Evolutionary conservation across 1,140 invertebrate species (phyloP), one percentile per base, ranked within the genome.

Genomic region (Nebria ingens): DNA sequence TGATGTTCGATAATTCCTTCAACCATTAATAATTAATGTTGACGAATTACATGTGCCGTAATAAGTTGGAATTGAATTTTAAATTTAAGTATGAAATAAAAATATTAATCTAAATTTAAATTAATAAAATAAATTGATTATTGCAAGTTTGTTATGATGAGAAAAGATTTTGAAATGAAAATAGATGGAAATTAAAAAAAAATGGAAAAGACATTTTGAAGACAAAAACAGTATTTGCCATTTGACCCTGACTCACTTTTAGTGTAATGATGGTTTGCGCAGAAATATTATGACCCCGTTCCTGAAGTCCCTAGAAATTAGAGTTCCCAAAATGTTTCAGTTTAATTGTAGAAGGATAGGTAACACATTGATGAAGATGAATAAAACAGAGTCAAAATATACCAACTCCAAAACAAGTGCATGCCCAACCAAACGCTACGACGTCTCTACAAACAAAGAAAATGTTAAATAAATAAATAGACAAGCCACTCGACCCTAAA

Each of bases 201-300:
- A 11, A 9, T 3, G 9, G 40, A 45, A 17, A 17, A 45, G 17
- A 52, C 11, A 23, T 52, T 22, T 22, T 55, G 54, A 49, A 21
- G 3, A 45, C 9, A 45, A 45, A 57, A 19, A 58, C 11, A 56
- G 40, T 15, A 59, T 38, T 17, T 21, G 20, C n/a, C 21, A 45
- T 45, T 45, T 17, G 17, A 11, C 17, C 17, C 63, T 63, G 70
- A 83, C 87, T 88, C 82, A 92, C 89, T 88, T 91, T 91, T 61
- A 93, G 79, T 71, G 87, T 86, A 68, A 91, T 87, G 78, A 93
- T 83, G 76, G 84, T 87, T 72, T 90, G 82, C 73, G 87, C 82
- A 67, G 87, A 87, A 73, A 91, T 85, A 83, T 91, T 90, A 83
- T 86, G 85, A 62, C 88, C 88, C 71, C 82, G 82, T 73, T 86